These are phyloP conservation scores for Alces alces DNA, from an alignment of 2,113 vertebrate genomes.

Conservation along the genomic window DNA sequence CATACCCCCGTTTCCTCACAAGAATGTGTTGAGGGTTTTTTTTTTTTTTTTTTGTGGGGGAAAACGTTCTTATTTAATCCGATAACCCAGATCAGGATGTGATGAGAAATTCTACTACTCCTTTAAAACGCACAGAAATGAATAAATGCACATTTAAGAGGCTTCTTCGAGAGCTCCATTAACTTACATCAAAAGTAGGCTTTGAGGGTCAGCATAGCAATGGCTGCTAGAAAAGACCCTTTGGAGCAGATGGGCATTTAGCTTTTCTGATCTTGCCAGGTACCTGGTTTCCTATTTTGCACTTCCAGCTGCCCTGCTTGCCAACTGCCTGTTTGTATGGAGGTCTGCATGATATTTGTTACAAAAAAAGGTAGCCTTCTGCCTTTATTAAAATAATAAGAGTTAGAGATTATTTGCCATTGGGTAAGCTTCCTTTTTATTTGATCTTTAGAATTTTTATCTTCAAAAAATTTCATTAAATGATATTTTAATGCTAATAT, in stretches of 20 bases:
- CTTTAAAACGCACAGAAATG: not conserved
- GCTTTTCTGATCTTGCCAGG: not conserved
- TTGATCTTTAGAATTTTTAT: not conserved
- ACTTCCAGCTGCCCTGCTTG: not conserved
- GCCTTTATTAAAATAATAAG: not conserved
- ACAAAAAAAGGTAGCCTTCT: not conserved
- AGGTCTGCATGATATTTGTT: not conserved
- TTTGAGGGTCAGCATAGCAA: not conserved
- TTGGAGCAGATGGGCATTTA: not conserved
- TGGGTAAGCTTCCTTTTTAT: not conserved
- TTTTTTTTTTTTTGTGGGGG: not conserved
- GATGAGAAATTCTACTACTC: not conserved
- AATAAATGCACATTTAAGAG: not conserved
- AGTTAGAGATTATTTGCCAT: not conserved
- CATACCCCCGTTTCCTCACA: not conserved
- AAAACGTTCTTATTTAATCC: not conserved
- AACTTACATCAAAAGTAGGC: not conserved
- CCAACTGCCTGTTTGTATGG: not conserved
- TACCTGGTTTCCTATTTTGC: not conserved
- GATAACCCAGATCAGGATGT: not conserved
- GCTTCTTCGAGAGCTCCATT: not conserved
- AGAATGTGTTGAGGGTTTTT: not conserved
- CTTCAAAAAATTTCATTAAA: not conserved
- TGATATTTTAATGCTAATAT: not conserved
- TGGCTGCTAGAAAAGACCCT: not conserved